Evolutionary conservation across 2,888 invertebrate genomes (phyloP).

Genomic region (Pogonocherus hispidulus): DNA sequence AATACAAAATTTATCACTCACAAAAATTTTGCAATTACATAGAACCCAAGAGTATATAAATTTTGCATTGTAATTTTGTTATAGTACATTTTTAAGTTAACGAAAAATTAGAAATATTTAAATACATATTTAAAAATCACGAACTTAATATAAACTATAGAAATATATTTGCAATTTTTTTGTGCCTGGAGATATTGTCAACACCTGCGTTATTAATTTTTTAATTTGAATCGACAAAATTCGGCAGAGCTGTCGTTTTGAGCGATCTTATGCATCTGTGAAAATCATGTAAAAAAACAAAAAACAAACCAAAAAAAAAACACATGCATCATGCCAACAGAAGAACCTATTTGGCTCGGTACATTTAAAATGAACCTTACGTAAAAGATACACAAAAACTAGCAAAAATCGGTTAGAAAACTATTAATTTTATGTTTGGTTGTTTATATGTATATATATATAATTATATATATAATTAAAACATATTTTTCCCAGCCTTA

Average conservation of each 20-base stretch:
- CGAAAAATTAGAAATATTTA: neutral
- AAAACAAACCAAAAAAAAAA: slow-evolving; percentile 56
- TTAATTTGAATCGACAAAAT: slow-evolving; percentile 54
- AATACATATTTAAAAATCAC: slow-evolving; percentile 16
- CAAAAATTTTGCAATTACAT: neutral
- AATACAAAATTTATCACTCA: slow-evolving; percentile 31
- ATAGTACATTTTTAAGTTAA: slow-evolving; percentile 14
- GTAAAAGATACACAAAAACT: neutral
- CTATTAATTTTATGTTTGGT: slow-evolving; percentile 42
- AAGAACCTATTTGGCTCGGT: slow-evolving; percentile 50
- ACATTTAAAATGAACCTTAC: slow-evolving; percentile 47
- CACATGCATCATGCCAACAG: slow-evolving; percentile 64
- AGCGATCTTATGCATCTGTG: slow-evolving; percentile 70
- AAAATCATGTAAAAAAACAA: slow-evolving; percentile 62
- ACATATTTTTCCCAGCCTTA: neutral
- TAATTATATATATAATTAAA: slow-evolving; percentile 28
- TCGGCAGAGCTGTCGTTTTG: slow-evolving; percentile 68
- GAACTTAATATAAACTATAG: neutral
- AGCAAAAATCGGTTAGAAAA: neutral
- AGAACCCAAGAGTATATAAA: slow-evolving; percentile 20
- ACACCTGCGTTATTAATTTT: slow-evolving; percentile 26
- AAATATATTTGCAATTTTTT: slow-evolving; percentile 32
- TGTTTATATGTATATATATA: slow-evolving; percentile 37
- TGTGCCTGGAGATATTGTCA: slow-evolving; percentile 29
- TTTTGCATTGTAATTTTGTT: slow-evolving; percentile 18